Evolutionary conservation across 2,797 vertebrate genomes (phyloP).

Genomic region (Ptychobarbus kaznakovi): DNA sequence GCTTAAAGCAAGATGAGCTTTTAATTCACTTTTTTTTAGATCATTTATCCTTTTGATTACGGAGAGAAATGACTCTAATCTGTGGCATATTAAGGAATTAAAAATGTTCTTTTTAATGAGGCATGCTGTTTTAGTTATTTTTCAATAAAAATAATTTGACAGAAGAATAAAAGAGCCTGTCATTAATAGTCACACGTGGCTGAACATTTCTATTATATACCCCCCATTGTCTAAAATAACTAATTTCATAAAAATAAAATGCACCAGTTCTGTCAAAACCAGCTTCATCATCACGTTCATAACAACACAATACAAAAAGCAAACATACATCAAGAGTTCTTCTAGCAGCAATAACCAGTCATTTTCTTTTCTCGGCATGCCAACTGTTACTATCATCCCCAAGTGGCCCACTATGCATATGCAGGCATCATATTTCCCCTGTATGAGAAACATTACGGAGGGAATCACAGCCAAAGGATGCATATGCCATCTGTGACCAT

Average conservation of each 20-base stretch:
- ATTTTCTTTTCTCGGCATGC: constrained; percentile 27
- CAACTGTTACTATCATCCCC: constrained; percentile 40
- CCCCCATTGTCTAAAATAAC: constrained; percentile 32
- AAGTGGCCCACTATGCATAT: constrained; percentile 23
- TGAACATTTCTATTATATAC: constrained; percentile 46
- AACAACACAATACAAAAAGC: background rate
- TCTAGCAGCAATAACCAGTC: background rate
- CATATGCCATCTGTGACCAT: constrained; percentile 58
- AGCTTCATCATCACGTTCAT: background rate
- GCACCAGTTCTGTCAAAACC: background rate
- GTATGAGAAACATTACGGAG: constrained; percentile 18
- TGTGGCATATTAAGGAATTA: constrained; percentile 51
- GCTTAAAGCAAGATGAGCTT: constrained; percentile 44
- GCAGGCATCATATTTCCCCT: constrained; percentile 28
- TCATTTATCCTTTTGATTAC: constrained; percentile 59
- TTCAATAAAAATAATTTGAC: constrained; percentile 55
- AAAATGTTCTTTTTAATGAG: constrained; percentile 55
- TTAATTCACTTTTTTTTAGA: constrained; percentile 50
- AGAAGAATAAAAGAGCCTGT: constrained; percentile 47
- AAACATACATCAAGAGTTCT: background rate
- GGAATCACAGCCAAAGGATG: constrained; percentile 18
- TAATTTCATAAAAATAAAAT: constrained; percentile 6
- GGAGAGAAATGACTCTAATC: constrained; percentile 53
- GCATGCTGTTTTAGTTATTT: constrained; percentile 56
- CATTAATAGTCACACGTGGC: constrained; percentile 53